These are phyloP conservation scores for Neolamprologus cancellatus DNA, from an alignment of 2,113 vertebrate species.

Conservation along the genomic window DNA sequence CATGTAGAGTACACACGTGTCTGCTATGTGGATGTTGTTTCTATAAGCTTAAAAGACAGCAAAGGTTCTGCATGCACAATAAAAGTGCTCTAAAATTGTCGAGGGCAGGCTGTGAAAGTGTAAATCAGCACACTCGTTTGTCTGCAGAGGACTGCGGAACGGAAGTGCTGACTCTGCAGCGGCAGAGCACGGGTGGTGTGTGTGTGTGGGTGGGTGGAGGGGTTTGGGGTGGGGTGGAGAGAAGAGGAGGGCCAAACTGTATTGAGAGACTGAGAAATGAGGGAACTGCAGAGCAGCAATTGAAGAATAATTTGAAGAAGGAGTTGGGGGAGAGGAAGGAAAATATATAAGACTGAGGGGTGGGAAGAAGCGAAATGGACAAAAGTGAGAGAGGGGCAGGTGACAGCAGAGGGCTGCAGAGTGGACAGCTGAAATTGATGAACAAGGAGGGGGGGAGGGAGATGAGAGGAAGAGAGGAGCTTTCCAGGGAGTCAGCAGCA, in stretches of 20 bases:
- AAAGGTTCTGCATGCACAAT: background rate
- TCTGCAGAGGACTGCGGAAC: constrained; percentile 52
- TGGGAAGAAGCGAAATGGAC: background rate
- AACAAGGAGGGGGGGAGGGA: background rate
- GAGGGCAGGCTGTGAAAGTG: constrained; percentile 6
- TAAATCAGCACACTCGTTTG: constrained; percentile 15
- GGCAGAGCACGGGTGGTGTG: background rate
- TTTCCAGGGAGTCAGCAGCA: background rate
- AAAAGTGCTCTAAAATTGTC: background rate
- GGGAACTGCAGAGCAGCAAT: background rate
- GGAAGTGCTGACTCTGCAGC: constrained; percentile 51
- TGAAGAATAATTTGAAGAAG: background rate
- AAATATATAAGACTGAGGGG: background rate
- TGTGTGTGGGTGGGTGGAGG: background rate
- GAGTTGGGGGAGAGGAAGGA: background rate
- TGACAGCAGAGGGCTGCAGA: background rate
- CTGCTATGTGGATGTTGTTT: background rate
- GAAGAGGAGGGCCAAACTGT: background rate
- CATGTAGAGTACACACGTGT: background rate
- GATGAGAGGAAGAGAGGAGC: background rate
- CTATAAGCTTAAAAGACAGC: background rate
- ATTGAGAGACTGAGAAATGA: background rate
- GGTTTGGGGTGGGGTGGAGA: background rate
- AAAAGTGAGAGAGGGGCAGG: background rate
- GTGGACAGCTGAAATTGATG: background rate